Evolutionary conservation across 2,888 invertebrate genomes (phyloP), one percentile per base, ranked within the genome.

Genomic region (Matsumyia berberina): DNA sequence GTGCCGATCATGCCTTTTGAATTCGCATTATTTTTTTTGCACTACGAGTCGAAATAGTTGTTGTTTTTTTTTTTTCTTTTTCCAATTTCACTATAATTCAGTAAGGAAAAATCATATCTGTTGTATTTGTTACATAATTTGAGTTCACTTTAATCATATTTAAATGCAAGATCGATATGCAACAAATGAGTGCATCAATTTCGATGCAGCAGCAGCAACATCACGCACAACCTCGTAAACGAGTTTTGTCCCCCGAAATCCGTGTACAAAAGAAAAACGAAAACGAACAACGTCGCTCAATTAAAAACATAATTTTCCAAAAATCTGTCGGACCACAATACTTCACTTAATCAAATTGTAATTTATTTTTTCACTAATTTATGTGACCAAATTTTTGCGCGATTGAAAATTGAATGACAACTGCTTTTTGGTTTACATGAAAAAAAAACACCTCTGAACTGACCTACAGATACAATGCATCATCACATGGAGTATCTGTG

Each of bases 1-100:
- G 81, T 86, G 86, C 86, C 86, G 81, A 86, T 86, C 86, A 86
- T 86, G 86, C 86, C 86, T 81, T 86, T 77, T 86, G 86, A 86
- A 81, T 81, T 76, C 76, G 67, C 77, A 44, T 77, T 73, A 78
- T 46, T 64, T 74, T 39, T 62, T 42, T 46, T 12, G 24, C 57
- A 49, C 66, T 55, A 39, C 42, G 24, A 67, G 55, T 66, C 29
- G 51, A 66, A 42, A 49, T 64, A 69, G 60, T n/a, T 11, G 31
- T 39, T 77, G n/a, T 62, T 0, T 39, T 74, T 33, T 4, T 24
- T 24, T 24, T 24, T 24, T 24, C 2, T 24, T 24, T n/a, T n/a
- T n/a, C n/a, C n/a, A 19, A 42, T 55, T 76, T 62, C 46, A 70
- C 62, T 74, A 57, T 33, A 55, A 57, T 62, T 39, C 44, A 42